Percentiles rank a stretch among this genome's conserved stretches.
Evolutionary conservation across 2,113 vertebrate species (phyloP).

Genomic region (Bambusicola thoracicus): DNA sequence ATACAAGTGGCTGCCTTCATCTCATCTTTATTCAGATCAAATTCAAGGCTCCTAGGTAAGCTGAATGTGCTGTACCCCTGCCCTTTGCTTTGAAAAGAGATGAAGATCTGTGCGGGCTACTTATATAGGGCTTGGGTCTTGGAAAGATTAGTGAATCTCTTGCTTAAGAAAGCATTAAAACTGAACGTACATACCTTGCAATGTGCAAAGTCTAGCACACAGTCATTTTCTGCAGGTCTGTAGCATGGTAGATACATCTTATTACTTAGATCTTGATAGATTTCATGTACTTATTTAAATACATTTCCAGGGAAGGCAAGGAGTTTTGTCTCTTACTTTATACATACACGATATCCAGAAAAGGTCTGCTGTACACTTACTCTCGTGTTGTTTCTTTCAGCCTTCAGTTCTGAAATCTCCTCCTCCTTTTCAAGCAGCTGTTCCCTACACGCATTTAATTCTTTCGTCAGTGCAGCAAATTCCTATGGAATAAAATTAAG

Average conservation of each 20-base stretch:
- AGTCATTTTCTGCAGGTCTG: not conserved
- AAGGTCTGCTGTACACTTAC: slow-evolving; percentile 73
- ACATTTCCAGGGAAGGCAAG: not conserved
- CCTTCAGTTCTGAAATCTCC: slow-evolving; percentile 98
- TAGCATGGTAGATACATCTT: not conserved
- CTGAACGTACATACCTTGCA: not conserved
- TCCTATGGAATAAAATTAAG: slow-evolving; percentile 80
- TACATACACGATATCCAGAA: not conserved
- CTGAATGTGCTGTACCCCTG: not conserved
- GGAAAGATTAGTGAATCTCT: not conserved
- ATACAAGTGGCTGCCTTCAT: not conserved
- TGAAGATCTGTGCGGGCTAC: not conserved
- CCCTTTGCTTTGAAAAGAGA: not conserved
- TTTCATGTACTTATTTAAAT: not conserved
- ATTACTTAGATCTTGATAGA: not conserved
- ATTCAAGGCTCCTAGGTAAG: not conserved
- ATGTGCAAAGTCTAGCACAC: not conserved
- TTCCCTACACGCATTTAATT: slow-evolving; percentile 95
- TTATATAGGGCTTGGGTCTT: not conserved
- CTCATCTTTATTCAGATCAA: not conserved
- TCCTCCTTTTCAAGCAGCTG: slow-evolving; percentile 98
- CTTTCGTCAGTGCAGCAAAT: slow-evolving; percentile 97
- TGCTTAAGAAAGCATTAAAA: not conserved
- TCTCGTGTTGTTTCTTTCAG: slow-evolving; percentile 97
- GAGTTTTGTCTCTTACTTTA: not conserved